A percentile compares a stretch with the other conserved stretches of the same genome.
Conservation (phyloP, 2,113 vertebrate genomes). For the Percopsis transmontana region DNA sequence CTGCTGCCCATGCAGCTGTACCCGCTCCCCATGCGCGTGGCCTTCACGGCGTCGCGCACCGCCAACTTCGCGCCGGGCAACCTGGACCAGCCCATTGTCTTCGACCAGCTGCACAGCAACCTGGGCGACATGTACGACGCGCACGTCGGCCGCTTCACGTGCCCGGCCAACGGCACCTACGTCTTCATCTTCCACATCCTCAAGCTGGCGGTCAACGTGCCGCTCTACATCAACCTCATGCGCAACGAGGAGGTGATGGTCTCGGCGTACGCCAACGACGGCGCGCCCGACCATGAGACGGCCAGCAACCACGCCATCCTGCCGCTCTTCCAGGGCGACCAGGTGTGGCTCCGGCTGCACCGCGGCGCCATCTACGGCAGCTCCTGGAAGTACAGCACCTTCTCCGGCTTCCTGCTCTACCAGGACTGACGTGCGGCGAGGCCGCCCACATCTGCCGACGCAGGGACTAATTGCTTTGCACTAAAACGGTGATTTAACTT, state of each 20-base stretch:
- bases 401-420: slow-evolving; percentile 97
- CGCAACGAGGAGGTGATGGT: slow-evolving; percentile 95
- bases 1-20: slow-evolving; percentile 89
- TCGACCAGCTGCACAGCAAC: slow-evolving; percentile 93
- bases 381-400: slow-evolving; percentile 98
- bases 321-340: slow-evolving; percentile 93
- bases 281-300: slow-evolving; percentile 95
- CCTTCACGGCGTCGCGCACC: slow-evolving; percentile 92
- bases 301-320: slow-evolving; percentile 95
- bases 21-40: slow-evolving; percentile 90
- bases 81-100: slow-evolving; percentile 95
- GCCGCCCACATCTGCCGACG: slow-evolving; percentile 1
- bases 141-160: slow-evolving; percentile 89
- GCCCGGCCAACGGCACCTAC: slow-evolving; percentile 90
- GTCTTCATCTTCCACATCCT: slow-evolving; percentile 98
- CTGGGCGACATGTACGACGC: slow-evolving; percentile 92
- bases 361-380: slow-evolving; percentile 97
- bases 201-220: slow-evolving; percentile 95
- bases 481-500: slow-evolving; percentile 44
- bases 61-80: slow-evolving; percentile 93
- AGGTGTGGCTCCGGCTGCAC: slow-evolving; percentile 95
- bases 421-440: slow-evolving; percentile 83
- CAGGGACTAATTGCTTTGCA: slow-evolving; percentile 53
- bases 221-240: slow-evolving; percentile 97
- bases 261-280: slow-evolving; percentile 95